Conservation (phyloP, 2,797 vertebrate genomes). For the Cetoscarus ocellatus region DNA sequence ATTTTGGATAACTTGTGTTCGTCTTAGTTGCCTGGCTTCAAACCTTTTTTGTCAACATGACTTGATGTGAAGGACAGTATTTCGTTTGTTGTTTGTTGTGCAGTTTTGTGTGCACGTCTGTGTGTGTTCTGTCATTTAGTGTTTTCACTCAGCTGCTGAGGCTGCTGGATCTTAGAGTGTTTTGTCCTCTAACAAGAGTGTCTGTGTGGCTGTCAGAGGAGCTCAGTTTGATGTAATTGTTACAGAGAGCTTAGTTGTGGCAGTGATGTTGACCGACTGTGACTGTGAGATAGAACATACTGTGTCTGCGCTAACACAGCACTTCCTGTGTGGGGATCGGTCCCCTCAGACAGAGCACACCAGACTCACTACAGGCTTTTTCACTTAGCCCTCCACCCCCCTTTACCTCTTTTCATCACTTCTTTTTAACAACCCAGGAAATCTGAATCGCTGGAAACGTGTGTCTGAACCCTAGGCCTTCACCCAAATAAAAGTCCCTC, state of each 20-base stretch:
- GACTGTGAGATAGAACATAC: slow-evolving; percentile 74
- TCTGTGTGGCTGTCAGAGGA: slow-evolving; percentile 62
- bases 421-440: slow-evolving; percentile 82
- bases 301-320: slow-evolving; percentile 75
- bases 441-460: slow-evolving; percentile 82
- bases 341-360: slow-evolving; percentile 66
- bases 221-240: slow-evolving; percentile 64
- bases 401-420: slow-evolving; percentile 66
- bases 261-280: slow-evolving; percentile 67
- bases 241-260: slow-evolving; percentile 56
- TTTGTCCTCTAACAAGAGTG: slow-evolving; percentile 50
- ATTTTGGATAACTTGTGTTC: background rate
- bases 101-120: slow-evolving; percentile 17
- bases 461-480: slow-evolving; percentile 74
- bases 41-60: slow-evolving; percentile 32
- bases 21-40: slow-evolving; percentile 25
- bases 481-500: slow-evolving; percentile 81
- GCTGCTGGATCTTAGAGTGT: slow-evolving; percentile 32
- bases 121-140: slow-evolving; percentile 17
- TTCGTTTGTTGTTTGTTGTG: slow-evolving; percentile 24
- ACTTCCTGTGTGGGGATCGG: slow-evolving; percentile 77
- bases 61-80: slow-evolving; percentile 30
- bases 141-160: slow-evolving; percentile 26
- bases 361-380: slow-evolving; percentile 74
- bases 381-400: slow-evolving; percentile 59